phyloP scores from a whole-genome alignment of 2,888 invertebrate species.

The Linnaemya vulpina region DNA sequence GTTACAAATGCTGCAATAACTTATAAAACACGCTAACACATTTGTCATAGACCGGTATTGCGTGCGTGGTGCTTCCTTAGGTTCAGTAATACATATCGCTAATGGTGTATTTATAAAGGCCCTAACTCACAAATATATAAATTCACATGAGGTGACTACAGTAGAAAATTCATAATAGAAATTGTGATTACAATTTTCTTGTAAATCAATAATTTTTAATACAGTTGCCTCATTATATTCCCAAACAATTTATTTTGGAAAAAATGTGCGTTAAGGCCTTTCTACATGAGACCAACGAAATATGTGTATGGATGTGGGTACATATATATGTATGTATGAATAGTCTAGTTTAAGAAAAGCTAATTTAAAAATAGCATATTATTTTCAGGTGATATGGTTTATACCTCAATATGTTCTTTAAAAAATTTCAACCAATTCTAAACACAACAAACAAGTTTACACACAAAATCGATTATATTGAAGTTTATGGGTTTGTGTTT shows the following conservation, averaged over 20 bases:
- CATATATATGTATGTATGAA: no score
- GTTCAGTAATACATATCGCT: background rate
- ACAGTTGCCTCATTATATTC: no score
- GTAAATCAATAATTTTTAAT: no score
- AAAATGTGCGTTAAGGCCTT: no score
- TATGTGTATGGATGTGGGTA: no score
- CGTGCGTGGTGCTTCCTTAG: constrained; percentile 44
- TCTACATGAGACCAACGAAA: no score
- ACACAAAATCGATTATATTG: constrained; percentile 46
- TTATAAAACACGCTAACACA: constrained; percentile 14
- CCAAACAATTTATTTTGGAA: no score
- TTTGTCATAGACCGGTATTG: background rate
- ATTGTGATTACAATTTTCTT: no score
- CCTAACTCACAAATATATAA: no score
- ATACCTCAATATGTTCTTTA: background rate
- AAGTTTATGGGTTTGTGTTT: constrained; percentile 26
- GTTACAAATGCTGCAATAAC: background rate
- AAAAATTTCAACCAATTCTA: background rate
- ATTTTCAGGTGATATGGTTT: constrained; percentile 17
- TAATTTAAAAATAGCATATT: constrained; percentile 25
- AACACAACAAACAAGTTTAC: constrained; percentile 14
- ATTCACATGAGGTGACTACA: no score
- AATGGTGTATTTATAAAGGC: no score
- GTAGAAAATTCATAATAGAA: no score
- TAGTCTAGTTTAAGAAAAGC: constrained; percentile 13